Evolutionary conservation across 1,140 invertebrate species (phyloP), one percentile per base, ranked within the genome.

Genomic region (Pogonus chalceus): DNA sequence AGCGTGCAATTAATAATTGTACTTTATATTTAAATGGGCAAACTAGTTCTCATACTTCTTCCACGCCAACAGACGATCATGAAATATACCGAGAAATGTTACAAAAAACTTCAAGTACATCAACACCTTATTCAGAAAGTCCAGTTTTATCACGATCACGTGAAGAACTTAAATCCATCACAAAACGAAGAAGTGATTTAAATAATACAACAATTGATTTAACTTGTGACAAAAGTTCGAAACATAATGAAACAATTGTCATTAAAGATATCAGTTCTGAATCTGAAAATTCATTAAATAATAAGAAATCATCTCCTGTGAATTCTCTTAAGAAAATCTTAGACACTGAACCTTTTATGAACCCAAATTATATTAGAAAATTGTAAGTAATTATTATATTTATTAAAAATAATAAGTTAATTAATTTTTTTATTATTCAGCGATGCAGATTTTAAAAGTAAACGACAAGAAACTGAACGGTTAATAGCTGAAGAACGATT

Each of bases 211-310:
- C 18, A 12, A 18, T 43, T 3, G 37, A 43, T 43, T 18, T 43
- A 18, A 43, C 9, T 43, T 7, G 18, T 12, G 9, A 9, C 7
- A 43, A 43, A 43, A 9, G 18, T 3, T 10, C 37, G 18, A 43
- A 43, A 14, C 61, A 66, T 31, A 59, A 55, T 54, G 65, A 68
- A 18, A 24, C 60, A 4, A 55, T 65, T 16, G 57, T 60, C 12
- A 54, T 69, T 2, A 66, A 65, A 50, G 66, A 69, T 62, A 67
- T 62, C 4, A 65, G 67, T 60, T 65, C 66, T 9, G 67, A 69
- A 31, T 10, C 60, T 64, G 1, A 58, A 49, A 48, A 65, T 65
- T 7, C 66, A 65, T 64, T 65, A 48, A 60, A 63, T 0, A 66
- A 68, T 54, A 60, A 67, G 49, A 62, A 64, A 57, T 60, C 68